A percentile compares a stretch with the other conserved stretches of the same genome.
Conservation (phyloP, 2,113 vertebrate genomes). For the Pollimyrus isidori region DNA sequence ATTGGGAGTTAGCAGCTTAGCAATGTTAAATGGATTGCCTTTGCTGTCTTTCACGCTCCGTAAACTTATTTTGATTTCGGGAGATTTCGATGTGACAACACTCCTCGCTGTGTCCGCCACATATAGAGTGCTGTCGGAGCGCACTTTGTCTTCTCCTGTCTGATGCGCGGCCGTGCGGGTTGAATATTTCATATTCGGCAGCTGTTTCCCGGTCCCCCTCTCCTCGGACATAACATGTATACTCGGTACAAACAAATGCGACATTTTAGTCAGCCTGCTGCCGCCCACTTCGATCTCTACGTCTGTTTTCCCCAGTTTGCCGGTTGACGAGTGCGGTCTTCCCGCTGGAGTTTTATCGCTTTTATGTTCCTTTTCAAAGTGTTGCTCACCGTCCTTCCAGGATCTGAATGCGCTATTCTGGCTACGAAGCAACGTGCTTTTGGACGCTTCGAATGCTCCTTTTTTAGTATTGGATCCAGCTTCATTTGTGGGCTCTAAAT, state of each 20-base stretch:
- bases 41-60: slow-evolving; percentile 62
- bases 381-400: slow-evolving; percentile 82
- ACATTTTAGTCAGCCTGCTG: slow-evolving; percentile 77
- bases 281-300: slow-evolving; percentile 33
- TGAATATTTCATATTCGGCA: slow-evolving; percentile 24
- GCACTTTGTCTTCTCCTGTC: slow-evolving; percentile 23
- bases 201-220: slow-evolving; percentile 48
- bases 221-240: slow-evolving; percentile 69
- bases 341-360: slow-evolving; percentile 41
- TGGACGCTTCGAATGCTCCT: slow-evolving; percentile 71
- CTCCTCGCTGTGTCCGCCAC: slow-evolving; percentile 36
- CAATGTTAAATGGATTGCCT: slow-evolving; percentile 66
- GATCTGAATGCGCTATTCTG: slow-evolving; percentile 93
- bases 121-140: slow-evolving; percentile 39
- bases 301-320: slow-evolving; percentile 27
- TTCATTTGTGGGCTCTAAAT: slow-evolving; percentile 49
- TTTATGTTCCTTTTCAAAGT: slow-evolving; percentile 65
- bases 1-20: slow-evolving; percentile 72
- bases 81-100: slow-evolving; percentile 57
- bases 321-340: slow-evolving; percentile 24
- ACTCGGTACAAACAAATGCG: slow-evolving; percentile 83
- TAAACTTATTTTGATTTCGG: slow-evolving; percentile 85
- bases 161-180: slow-evolving; percentile 8
- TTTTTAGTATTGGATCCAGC: slow-evolving; percentile 70
- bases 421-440: slow-evolving; percentile 77